These are phyloP conservation scores for Mesoclemmys tuberculata DNA, from an alignment of 2,113 vertebrate genomes.

Conservation along the genomic window DNA sequence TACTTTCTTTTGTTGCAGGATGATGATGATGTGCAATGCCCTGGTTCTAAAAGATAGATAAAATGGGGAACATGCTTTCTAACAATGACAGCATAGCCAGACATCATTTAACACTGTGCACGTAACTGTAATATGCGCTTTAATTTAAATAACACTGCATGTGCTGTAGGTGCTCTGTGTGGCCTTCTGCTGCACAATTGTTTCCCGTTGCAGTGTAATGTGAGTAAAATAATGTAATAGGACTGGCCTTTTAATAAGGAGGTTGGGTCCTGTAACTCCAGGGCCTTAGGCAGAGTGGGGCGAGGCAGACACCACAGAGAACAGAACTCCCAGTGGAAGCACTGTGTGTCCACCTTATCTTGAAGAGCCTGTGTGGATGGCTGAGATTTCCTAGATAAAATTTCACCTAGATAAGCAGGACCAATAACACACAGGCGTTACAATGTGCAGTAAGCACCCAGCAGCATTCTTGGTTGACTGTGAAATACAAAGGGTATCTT, in stretches of 20 bases:
- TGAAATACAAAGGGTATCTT: neutral
- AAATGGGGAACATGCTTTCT: neutral
- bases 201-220: neutral
- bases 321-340: neutral
- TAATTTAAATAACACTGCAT: accelerated
- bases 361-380: accelerated
- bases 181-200: neutral
- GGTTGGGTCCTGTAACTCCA: neutral
- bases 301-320: accelerated
- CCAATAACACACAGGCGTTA: neutral
- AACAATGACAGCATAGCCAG: neutral
- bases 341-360: neutral
- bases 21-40: neutral
- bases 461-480: accelerated
- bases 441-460: neutral
- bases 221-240: neutral
- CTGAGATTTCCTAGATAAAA: neutral
- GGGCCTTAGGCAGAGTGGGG: accelerated
- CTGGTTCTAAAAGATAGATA: neutral
- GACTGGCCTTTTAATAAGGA: neutral
- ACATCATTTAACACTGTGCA: neutral
- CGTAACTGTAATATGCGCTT: neutral
- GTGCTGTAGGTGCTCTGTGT: accelerated
- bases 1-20: neutral
- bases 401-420: neutral